Evolutionary conservation across 1,140 invertebrate species (phyloP).

Genomic region (Drosophila obscura): DNA sequence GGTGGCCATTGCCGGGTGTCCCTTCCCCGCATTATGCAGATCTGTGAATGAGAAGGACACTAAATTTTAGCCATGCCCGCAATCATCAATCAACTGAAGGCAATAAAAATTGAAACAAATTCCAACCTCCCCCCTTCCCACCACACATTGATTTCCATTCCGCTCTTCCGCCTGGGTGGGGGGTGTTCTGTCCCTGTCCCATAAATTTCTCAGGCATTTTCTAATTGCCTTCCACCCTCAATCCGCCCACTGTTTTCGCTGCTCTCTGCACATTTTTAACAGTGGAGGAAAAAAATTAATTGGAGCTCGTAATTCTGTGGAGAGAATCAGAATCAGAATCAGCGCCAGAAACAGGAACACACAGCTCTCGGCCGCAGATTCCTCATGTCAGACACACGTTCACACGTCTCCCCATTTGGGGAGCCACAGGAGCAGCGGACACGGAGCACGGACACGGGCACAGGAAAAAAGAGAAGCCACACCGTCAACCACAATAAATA

Average conservation of each 20-base stretch:
- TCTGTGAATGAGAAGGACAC: constrained; percentile 39
- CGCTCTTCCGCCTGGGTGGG: neutral
- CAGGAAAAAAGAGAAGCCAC: constrained; percentile 35
- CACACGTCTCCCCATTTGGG: constrained; percentile 19
- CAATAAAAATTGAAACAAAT: constrained; percentile 58
- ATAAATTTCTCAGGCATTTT: constrained; percentile 51
- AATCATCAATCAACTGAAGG: constrained; percentile 68
- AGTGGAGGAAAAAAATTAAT: constrained; percentile 39
- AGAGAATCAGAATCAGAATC: constrained; percentile 14
- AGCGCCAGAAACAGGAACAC: constrained; percentile 2
- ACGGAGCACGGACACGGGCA: too few species aligned
- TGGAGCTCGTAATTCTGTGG: constrained; percentile 40
- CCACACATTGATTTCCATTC: constrained; percentile 53
- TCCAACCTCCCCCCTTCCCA: constrained; percentile 22
- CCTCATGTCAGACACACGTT: constrained; percentile 67
- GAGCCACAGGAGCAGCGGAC: neutral
- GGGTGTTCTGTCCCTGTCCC: constrained; percentile 3
- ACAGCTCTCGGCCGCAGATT: constrained; percentile 27
- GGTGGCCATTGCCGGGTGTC: constrained; percentile 59
- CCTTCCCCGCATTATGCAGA: constrained; percentile 72
- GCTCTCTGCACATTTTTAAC: constrained; percentile 6
- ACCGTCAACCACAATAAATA: constrained; percentile 70
- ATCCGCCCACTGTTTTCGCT: neutral
- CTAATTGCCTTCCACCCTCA: constrained; percentile 39
- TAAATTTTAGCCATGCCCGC: constrained; percentile 49